Percentiles rank a stretch among this genome's conserved stretches.
phyloP scores from a whole-genome alignment of 1,140 invertebrate genomes.

The Drosophila nigromelanica region DNA sequence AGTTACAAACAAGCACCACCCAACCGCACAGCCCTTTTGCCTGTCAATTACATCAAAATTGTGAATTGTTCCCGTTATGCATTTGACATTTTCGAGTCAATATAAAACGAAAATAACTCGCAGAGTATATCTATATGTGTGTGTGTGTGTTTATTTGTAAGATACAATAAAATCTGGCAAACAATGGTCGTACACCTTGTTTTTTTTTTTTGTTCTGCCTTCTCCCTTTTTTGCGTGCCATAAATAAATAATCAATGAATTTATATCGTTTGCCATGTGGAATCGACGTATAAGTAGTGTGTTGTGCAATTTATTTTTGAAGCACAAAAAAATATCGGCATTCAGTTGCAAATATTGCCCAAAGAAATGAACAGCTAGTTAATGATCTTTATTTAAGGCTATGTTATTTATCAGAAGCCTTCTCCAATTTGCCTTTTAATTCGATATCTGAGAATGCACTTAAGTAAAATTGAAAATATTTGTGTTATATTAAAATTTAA shows the following conservation, averaged over 20 bases:
- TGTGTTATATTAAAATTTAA: too few relatives aligned
- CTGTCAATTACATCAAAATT: constrained; percentile 81
- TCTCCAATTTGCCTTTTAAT: too few relatives aligned
- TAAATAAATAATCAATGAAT: constrained; percentile 82
- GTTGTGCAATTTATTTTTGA: constrained; percentile 63
- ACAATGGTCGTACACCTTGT: constrained; percentile 52
- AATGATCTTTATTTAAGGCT: background rate
- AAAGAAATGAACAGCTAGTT: background rate
- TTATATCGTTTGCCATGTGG: constrained; percentile 51
- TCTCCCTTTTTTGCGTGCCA: constrained; percentile 58
- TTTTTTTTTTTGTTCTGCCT: constrained; percentile 1
- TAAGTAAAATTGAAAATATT: too few relatives aligned
- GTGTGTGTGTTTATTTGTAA: constrained; percentile 19
- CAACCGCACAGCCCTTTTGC: constrained; percentile 26
- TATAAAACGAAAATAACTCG: constrained; percentile 76
- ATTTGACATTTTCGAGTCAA: constrained; percentile 80
- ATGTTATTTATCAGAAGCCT: too few relatives aligned
- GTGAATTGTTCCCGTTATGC: constrained; percentile 78
- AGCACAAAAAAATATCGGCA: background rate
- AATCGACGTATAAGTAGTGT: constrained; percentile 59
- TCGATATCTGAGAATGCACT: too few relatives aligned
- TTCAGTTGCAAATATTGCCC: background rate
- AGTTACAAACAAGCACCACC: constrained; percentile 18
- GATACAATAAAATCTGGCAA: constrained; percentile 66
- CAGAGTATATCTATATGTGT: background rate